phyloP scores from a whole-genome alignment of 2,113 vertebrate species.

The Varanus salvator region DNA sequence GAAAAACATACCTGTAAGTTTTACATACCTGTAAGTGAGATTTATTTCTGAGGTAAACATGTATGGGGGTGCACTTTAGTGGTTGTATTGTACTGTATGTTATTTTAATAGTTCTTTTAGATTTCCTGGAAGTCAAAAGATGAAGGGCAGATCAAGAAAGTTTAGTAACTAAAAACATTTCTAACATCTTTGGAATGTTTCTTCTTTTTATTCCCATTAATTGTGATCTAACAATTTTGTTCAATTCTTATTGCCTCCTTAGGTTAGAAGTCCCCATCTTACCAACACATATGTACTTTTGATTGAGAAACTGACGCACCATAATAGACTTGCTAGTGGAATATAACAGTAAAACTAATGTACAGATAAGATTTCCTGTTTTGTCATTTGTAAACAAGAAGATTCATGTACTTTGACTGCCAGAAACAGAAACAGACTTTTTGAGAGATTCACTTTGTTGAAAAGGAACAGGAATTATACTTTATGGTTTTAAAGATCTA shows the following conservation, averaged over 20 bases:
- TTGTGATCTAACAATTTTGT: neutral
- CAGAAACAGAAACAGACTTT: neutral
- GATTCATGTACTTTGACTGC: neutral
- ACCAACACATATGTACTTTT: neutral
- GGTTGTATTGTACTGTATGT: too few species aligned
- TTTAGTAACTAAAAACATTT: neutral
- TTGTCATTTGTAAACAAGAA: neutral
- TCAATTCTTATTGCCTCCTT: neutral
- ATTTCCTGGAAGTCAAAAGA: neutral
- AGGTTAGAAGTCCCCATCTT: neutral
- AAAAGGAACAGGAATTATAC: neutral
- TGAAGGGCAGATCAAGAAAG: neutral
- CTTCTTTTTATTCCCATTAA: neutral
- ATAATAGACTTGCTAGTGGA: neutral
- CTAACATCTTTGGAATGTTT: neutral
- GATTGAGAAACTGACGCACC: neutral
- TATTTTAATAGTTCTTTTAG: neutral
- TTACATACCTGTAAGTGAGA: too few species aligned
- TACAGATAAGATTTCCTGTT: neutral
- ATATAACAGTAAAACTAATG: neutral
- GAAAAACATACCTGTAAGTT: too few species aligned
- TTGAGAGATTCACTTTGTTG: neutral
- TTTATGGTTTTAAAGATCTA: neutral
- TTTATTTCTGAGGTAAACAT: too few species aligned
- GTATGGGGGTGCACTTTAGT: too few species aligned